These are phyloP conservation scores for Digitonthophagus gazella DNA, from an alignment of 2,888 invertebrate genomes.

Conservation along the genomic window DNA sequence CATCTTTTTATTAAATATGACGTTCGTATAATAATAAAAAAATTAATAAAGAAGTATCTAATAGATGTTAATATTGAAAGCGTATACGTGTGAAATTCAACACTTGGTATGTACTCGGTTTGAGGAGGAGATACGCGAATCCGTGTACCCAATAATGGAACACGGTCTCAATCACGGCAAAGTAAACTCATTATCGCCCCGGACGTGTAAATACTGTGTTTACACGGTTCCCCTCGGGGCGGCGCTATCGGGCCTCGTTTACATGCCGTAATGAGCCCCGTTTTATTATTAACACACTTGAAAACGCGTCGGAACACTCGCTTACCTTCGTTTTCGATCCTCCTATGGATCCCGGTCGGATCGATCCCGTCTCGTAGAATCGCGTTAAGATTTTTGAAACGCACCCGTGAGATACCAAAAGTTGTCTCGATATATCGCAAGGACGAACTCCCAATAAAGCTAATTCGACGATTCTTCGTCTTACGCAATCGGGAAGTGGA, in stretches of 20 bases:
- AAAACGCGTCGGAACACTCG: constrained; percentile 16
- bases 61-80: neutral
- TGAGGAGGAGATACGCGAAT: neutral
- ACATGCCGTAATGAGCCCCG: constrained; percentile 10
- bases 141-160: constrained; percentile 5
- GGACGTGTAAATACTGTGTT: constrained; percentile 1
- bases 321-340: constrained; percentile 92
- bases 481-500: constrained; percentile 92
- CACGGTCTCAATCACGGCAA: constrained; percentile 12
- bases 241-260: constrained; percentile 8
- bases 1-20: too few species aligned
- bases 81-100: neutral
- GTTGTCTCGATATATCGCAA: constrained; percentile 93
- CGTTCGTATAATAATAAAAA: too few species aligned
- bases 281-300: neutral
- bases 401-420: constrained; percentile 95
- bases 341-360: constrained; percentile 91
- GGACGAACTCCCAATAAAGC: constrained; percentile 93
- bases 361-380: constrained; percentile 96
- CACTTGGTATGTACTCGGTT: neutral
- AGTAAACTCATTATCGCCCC: constrained; percentile 12
- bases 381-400: constrained; percentile 95
- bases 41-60: too few species aligned
- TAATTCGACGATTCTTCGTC: constrained; percentile 90
- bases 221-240: constrained; percentile 6